Evolutionary conservation across 1,140 invertebrate genomes (phyloP).

Genomic region (Saxidomus purpurata): DNA sequence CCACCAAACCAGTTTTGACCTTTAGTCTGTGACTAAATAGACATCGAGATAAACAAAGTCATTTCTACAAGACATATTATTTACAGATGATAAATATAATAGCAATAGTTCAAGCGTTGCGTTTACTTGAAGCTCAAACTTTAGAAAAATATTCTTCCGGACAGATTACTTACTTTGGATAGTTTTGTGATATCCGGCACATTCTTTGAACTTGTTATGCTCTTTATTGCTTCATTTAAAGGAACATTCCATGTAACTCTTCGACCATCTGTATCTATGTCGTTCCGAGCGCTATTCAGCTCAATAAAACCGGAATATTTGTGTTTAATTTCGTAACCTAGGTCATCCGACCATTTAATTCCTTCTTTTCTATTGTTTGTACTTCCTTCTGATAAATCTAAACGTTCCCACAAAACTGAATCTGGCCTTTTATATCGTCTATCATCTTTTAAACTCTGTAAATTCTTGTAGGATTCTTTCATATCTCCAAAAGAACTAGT

Average conservation of each 20-base stretch:
- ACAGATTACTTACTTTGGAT: not conserved
- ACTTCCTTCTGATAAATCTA: not conserved
- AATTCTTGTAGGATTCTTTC: not conserved
- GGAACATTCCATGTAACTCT: conserved; percentile 25
- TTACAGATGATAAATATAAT: too few species aligned
- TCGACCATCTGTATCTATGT: not conserved
- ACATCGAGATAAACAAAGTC: too few species aligned
- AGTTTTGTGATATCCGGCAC: not conserved
- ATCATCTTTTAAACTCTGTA: not conserved
- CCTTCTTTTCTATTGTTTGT: not conserved
- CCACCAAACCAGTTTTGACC: too few species aligned
- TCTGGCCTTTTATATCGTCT: not conserved
- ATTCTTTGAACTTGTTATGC: not conserved
- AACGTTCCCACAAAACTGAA: not conserved
- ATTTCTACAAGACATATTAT: too few species aligned
- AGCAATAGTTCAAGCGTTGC: too few species aligned
- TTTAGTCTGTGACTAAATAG: too few species aligned
- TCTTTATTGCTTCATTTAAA: conserved; percentile 21
- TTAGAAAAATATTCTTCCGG: too few species aligned
- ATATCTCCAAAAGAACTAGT: not conserved
- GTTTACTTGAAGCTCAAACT: too few species aligned
- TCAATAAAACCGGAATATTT: not conserved
- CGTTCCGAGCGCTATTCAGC: not conserved
- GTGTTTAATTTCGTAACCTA: not conserved
- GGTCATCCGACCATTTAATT: not conserved